Evolutionary conservation across 2,797 vertebrate genomes (phyloP).

Genomic region (Taeniopygia guttata): DNA sequence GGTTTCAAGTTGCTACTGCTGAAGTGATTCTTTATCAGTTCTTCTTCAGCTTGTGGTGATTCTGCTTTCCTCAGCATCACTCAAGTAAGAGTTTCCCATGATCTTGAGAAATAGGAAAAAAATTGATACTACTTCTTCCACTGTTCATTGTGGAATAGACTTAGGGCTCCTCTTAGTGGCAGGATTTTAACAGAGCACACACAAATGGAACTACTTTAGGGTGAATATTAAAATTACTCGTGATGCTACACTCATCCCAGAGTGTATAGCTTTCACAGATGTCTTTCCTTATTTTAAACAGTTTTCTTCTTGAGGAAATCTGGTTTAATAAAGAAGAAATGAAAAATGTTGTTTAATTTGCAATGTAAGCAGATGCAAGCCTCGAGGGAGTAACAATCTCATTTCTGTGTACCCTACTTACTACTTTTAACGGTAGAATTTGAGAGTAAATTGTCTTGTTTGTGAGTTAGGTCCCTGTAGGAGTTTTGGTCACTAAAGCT

Average conservation of each 20-base stretch:
- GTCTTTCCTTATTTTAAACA: background rate
- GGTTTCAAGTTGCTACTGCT: background rate
- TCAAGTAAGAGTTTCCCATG: background rate
- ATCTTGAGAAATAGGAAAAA: background rate
- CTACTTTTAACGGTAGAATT: background rate
- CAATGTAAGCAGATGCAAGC: background rate
- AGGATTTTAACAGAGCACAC: background rate
- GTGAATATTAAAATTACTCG: background rate
- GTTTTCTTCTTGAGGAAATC: background rate
- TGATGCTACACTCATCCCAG: background rate
- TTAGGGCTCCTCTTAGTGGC: conserved; percentile 35
- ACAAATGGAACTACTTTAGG: background rate
- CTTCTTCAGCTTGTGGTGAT: background rate
- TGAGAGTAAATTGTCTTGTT: background rate
- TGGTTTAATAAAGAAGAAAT: background rate
- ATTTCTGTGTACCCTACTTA: background rate
- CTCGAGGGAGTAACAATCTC: background rate
- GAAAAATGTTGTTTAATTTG: background rate
- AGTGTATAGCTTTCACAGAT: background rate
- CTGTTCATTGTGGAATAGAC: background rate
- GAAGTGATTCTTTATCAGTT: background rate
- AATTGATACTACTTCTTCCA: background rate
- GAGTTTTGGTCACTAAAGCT: background rate
- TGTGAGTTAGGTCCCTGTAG: background rate
- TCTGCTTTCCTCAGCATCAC: background rate